phyloP scores from a whole-genome alignment of 2,888 invertebrate genomes.

The Lasioglossum morio region DNA sequence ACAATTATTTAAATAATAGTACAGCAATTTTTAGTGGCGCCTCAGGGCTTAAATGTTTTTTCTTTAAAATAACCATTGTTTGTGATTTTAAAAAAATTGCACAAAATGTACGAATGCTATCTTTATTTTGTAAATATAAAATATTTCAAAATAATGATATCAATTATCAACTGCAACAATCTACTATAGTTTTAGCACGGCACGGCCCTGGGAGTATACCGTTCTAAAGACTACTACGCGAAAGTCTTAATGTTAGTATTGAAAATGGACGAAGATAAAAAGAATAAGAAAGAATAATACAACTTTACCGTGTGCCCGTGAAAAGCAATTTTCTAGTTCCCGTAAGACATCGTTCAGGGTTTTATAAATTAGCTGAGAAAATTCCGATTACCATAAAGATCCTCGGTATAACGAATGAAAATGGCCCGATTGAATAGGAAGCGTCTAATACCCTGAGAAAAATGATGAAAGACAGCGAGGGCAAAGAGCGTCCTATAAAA shows the following conservation, averaged over 20 bases:
- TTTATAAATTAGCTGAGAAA: background rate
- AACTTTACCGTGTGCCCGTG: background rate
- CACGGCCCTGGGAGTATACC: background rate
- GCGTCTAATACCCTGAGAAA: background rate
- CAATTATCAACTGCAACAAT: too few relatives aligned
- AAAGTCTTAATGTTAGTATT: background rate
- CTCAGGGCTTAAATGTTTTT: too few relatives aligned
- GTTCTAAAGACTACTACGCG: background rate
- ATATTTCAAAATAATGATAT: too few relatives aligned
- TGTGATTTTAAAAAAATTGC: too few relatives aligned
- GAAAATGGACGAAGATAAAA: background rate
- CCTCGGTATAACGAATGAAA: background rate
- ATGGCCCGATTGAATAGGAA: background rate
- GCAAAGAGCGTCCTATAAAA: background rate
- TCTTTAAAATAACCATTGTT: too few relatives aligned
- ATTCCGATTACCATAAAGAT: background rate
- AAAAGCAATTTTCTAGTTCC: background rate
- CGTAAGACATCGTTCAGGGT: background rate
- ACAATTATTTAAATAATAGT: too few relatives aligned
- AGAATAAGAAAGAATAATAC: background rate
- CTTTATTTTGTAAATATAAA: too few relatives aligned
- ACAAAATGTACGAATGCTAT: too few relatives aligned
- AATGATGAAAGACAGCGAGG: background rate
- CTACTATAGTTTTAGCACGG: background rate
- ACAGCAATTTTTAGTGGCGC: too few relatives aligned